phyloP scores from a whole-genome alignment of 1,140 invertebrate genomes.

The Mycetomoellerius zeteki region DNA sequence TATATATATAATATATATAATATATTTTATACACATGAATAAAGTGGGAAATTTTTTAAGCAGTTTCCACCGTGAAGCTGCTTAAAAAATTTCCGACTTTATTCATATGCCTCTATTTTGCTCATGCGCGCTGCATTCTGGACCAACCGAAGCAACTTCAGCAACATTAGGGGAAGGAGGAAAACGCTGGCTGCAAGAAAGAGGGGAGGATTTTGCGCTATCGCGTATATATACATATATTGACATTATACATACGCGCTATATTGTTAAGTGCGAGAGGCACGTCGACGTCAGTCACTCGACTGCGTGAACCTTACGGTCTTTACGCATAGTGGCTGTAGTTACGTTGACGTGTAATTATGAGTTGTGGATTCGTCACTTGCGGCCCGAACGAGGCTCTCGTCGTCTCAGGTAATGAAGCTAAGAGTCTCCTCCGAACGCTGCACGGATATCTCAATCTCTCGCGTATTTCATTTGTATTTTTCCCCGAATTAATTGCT shows the following conservation, averaged over 20 bases:
- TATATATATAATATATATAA: too few relatives aligned
- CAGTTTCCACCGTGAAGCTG: too few relatives aligned
- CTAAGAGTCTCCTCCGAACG: too few relatives aligned
- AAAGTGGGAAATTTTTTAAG: too few relatives aligned
- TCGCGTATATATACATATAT: not conserved
- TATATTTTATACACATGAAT: too few relatives aligned
- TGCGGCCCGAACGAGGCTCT: constrained; percentile 99
- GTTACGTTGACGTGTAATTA: constrained; percentile 81
- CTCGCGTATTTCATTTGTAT: too few relatives aligned
- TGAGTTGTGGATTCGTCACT: constrained; percentile 98
- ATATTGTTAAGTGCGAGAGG: not conserved
- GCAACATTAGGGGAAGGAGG: not conserved
- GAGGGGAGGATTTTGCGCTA: not conserved
- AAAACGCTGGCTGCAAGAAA: not conserved
- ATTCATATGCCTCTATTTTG: not conserved
- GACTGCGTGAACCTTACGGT: not conserved
- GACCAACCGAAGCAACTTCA: not conserved
- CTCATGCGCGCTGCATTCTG: not conserved
- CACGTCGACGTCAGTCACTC: constrained; percentile 36
- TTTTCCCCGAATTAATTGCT: not conserved
- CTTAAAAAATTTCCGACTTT: too few relatives aligned
- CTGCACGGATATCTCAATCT: not conserved
- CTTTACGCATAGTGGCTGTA: not conserved
- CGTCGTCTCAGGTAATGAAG: constrained; percentile 95
- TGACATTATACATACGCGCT: too few relatives aligned